Conservation (phyloP, 2,888 invertebrate species). For the Ichneumon xanthorius region DNA sequence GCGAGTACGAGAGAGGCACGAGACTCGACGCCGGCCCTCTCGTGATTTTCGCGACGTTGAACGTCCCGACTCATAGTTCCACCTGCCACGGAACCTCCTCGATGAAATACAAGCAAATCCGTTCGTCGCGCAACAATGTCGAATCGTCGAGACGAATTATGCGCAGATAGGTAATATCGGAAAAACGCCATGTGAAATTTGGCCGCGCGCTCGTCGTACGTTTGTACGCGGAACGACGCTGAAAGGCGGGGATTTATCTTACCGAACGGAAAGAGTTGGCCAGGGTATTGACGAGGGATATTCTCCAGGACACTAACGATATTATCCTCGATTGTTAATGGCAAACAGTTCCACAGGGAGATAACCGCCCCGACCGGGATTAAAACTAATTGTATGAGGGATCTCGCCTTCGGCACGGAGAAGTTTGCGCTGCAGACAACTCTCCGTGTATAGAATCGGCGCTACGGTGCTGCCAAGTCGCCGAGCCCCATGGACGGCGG, state of each 20-base stretch:
- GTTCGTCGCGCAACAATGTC: slow-evolving; percentile 16
- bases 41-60: slow-evolving; percentile 38
- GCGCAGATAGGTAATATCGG: slow-evolving; percentile 48
- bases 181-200: slow-evolving; percentile 79
- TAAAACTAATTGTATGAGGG: slow-evolving; percentile 62
- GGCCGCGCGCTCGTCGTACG: slow-evolving; percentile 51
- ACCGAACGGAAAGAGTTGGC: slow-evolving; percentile 65
- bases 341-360: slow-evolving; percentile 66
- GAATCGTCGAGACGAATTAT: slow-evolving; percentile 3
- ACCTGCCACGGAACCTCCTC: not conserved
- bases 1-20: slow-evolving; percentile 32
- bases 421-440: slow-evolving; percentile 78
- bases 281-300: slow-evolving; percentile 57
- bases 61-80: slow-evolving; percentile 38
- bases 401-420: slow-evolving; percentile 73
- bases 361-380: slow-evolving; percentile 69
- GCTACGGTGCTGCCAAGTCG: slow-evolving; percentile 73
- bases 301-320: slow-evolving; percentile 52
- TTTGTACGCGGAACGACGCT: slow-evolving; percentile 51
- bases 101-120: slow-evolving; percentile 4
- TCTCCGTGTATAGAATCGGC: slow-evolving; percentile 78
- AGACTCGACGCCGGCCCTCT: slow-evolving; percentile 54
- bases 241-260: slow-evolving; percentile 63
- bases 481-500: not conserved
- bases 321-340: slow-evolving; percentile 19